A percentile compares a stretch with the other conserved stretches of the same genome.
Evolutionary conservation across 2,113 vertebrate genomes (phyloP).

Genomic region (Channa maculata): DNA sequence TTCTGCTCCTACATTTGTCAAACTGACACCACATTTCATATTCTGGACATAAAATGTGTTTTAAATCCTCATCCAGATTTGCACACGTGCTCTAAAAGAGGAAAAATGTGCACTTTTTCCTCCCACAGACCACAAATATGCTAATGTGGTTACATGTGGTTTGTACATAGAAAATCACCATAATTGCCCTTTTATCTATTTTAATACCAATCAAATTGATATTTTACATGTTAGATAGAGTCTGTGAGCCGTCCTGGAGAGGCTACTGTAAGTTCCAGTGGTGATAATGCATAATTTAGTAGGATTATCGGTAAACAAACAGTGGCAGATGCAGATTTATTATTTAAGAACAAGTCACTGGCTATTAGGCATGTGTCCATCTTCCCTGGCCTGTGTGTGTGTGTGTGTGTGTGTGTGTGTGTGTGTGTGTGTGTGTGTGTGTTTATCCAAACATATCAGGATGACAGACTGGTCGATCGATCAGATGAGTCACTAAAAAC

Average conservation of each 20-base stretch:
- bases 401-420: neutral
- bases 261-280: conserved; percentile 47
- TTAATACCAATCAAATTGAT: neutral
- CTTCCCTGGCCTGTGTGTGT: conserved; percentile 34
- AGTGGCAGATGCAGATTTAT: conserved; percentile 79
- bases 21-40: no score
- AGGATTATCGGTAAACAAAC: conserved; percentile 75
- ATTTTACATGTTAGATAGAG: conserved; percentile 9
- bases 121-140: neutral
- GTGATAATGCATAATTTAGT: conserved; percentile 73
- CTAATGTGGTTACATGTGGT: no score
- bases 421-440: neutral
- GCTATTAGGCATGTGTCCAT: conserved; percentile 74
- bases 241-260: conserved; percentile 5
- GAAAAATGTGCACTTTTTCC: neutral
- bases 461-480: conserved; percentile 60
- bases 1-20: neutral
- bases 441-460: conserved; percentile 54
- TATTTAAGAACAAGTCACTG: conserved; percentile 80
- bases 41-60: no score
- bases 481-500: conserved; percentile 41
- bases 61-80: neutral
- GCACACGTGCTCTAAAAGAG: neutral
- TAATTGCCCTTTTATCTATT: neutral
- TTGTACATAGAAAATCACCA: neutral